Base-by-base conservation (phyloP, 2,113 vertebrate genomes). In the Hymenochirus boettgeri region DNA sequence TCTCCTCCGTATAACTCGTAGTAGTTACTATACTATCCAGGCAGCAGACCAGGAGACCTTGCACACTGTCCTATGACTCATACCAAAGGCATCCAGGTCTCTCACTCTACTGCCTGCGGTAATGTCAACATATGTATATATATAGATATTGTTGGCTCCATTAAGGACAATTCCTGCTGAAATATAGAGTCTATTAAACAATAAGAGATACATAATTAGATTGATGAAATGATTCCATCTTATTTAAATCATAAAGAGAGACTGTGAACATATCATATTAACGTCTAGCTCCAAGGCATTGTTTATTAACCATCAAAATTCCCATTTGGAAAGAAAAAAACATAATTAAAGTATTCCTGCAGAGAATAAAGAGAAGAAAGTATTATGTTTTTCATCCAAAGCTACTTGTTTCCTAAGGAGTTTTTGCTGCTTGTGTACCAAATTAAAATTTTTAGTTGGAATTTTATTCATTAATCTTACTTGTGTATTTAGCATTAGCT, bases 331-430 rank as follows among this genome's bases (percentile, higher is more conserved):
- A 61, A 51, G 10, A 23, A 19, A 17, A 33, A 52, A 62, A 62
- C 12, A 54, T 46, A 71, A 71, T 74, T 74, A 73, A 70, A 71
- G 62, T 0, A 45, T 65, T 65, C 47, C 57, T 71, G 50, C 31
- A 70, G 60, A 50, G 58, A 55, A 45, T 55, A 69, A 37, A 63
- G 15, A 42, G 65, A 12, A 65, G 12, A 46, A 52, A 52, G 22
- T 48, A 54, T 56, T 58, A 10, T 62, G 33, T 72, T 37, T n/a
- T 8, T 31, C 70, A 75, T 53, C 63, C 57, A 25, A 33, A 8
- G 59, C 3, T 58, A 51, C 48, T 33, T 55, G 22, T 72, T 72
- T 61, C 11, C 39, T 61, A 54, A 33, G 31, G 24, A 53, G 31
- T 60, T 18, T 17, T 15, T 70, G 23, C 35, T 18, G 65, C 60